Evolutionary conservation across 2,113 vertebrate genomes (phyloP).

Genomic region (Machaerirhynchus nigripectus): DNA sequence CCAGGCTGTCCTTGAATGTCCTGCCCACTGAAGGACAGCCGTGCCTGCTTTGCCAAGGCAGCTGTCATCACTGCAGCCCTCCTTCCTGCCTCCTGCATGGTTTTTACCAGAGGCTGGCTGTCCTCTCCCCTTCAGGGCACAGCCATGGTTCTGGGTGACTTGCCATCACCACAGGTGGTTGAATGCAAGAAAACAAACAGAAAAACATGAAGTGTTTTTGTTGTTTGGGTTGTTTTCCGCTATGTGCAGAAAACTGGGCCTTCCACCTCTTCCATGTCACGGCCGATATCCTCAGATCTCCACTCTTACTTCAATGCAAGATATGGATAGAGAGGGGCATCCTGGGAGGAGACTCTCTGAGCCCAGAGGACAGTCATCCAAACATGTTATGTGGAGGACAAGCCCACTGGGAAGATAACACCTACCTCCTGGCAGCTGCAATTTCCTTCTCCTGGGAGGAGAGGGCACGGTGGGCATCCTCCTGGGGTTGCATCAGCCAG

Average conservation of each 20-base stretch:
- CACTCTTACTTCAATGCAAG: background rate
- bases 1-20: background rate
- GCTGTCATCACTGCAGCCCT: background rate
- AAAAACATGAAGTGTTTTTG: background rate
- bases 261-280: background rate
- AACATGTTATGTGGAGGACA: background rate
- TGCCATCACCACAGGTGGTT: background rate
- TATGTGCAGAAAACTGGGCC: background rate
- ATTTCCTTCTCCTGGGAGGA: background rate
- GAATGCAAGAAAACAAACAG: background rate
- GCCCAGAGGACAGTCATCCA: background rate
- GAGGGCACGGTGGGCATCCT: background rate
- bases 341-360: background rate
- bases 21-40: background rate
- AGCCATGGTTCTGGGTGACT: background rate
- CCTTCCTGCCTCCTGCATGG: background rate
- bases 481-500: accelerated
- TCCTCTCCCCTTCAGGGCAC: background rate
- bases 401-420: background rate
- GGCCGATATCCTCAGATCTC: background rate
- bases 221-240: background rate
- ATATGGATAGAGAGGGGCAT: background rate
- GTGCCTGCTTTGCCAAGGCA: background rate
- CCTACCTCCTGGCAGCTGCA: background rate
- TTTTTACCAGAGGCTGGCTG: background rate